Base-by-base conservation (phyloP, 2,113 vertebrate species). In the Mixornis gularis region DNA sequence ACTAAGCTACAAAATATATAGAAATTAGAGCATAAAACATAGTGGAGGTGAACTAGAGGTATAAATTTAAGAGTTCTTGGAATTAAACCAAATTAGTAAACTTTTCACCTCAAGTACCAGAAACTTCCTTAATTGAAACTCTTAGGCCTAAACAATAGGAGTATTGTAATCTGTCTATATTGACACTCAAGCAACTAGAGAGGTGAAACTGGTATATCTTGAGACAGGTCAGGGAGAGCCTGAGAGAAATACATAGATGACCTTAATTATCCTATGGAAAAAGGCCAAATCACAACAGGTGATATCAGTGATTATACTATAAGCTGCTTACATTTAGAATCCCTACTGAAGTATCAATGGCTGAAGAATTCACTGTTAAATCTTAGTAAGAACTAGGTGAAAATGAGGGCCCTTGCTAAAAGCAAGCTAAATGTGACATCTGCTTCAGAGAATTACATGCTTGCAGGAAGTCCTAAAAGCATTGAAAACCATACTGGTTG, bases 311-410 rank as follows among this genome's bases (percentile, higher is more conserved):
- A 38, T 48, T 81, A 17, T 51, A 27, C 10, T 13, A 4, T 40
- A 52, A 55, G 7, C 18, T 72, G 64, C 21, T 51, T 80, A 51
- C 1, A 27, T 73, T 60, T 43, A 79, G 20, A n/a, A 52, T 65
- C 15, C 43, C 27, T 73, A 36, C 7, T 53, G 13, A 34, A n/a
- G 2, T 40, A 80, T 19, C 10, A 36, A 56, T 0, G 0, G 12
- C 25, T 9, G 22, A 65, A 86, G 14, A 64, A 52, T 44, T 77
- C 17, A 44, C 18, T 80, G 8, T 8, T 80, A 30, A 84, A 48
- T 32, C 80, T 87, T 44, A 82, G 12, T 46, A 83, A 7, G 32
- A 72, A 14, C 12, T 43, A 49, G 32, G 34, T 78, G n/a, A 62
- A 84, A 89, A 80, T 69, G 3, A 76, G 46, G 43, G 56, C 6